These are phyloP conservation scores for Drosophila kohkoa DNA, from an alignment of 1,140 invertebrate species.

Conservation along the genomic window DNA sequence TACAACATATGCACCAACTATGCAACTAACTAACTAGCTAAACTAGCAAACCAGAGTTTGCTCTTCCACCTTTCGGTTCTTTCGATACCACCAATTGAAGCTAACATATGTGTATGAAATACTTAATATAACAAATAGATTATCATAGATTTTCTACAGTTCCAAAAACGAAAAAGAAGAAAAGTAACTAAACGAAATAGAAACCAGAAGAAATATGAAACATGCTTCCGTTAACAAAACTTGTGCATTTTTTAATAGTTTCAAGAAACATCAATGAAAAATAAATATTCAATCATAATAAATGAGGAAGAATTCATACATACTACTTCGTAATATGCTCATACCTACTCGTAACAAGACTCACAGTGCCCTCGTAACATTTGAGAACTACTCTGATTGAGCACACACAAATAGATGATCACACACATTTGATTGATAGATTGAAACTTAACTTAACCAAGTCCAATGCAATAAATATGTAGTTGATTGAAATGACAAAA, in stretches of 20 bases:
- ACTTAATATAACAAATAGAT: slow-evolving; percentile 32
- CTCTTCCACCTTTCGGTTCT: slow-evolving; percentile 75
- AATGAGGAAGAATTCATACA: slow-evolving; percentile 1
- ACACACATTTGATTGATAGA: slow-evolving; percentile 28
- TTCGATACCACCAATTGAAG: slow-evolving; percentile 69
- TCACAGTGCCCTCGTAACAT: neutral
- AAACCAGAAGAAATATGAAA: slow-evolving; percentile 16
- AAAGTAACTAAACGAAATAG: slow-evolving; percentile 21
- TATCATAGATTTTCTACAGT: slow-evolving; percentile 68
- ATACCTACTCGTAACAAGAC: slow-evolving; percentile 9
- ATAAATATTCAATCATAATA: neutral
- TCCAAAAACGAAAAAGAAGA: slow-evolving; percentile 43
- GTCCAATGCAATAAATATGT: neutral
- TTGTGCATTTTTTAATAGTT: slow-evolving; percentile 58
- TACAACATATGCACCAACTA: slow-evolving; percentile 23
- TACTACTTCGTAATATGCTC: neutral
- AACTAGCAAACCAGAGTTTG: slow-evolving; percentile 45
- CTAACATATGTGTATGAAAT: slow-evolving; percentile 27
- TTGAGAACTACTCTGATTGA: slow-evolving; percentile 3
- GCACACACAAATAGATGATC: neutral
- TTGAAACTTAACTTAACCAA: neutral
- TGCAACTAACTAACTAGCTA: slow-evolving; percentile 3
- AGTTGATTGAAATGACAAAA: slow-evolving; percentile 30
- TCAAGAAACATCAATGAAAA: slow-evolving; percentile 4
- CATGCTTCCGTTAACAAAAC: slow-evolving; percentile 65